phyloP scores from a whole-genome alignment of 2,888 invertebrate species.

The Drosophila austrosaltans region DNA sequence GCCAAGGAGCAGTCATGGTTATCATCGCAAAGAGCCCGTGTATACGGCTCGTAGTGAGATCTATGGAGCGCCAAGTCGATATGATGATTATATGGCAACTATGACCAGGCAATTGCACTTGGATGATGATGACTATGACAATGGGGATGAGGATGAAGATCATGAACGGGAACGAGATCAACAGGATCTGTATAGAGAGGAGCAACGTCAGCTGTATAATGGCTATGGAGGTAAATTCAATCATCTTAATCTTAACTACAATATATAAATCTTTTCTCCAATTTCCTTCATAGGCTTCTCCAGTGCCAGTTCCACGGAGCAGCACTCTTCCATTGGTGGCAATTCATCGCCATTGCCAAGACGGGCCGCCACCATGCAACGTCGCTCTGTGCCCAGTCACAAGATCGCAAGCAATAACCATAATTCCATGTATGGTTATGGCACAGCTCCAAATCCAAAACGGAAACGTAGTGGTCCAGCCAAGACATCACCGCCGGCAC shows the following conservation, averaged over 20 bases:
- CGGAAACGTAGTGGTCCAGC: slow-evolving; percentile 70
- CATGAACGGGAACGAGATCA: slow-evolving; percentile 44
- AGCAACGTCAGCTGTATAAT: slow-evolving; percentile 76
- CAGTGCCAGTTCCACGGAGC: slow-evolving; percentile 77
- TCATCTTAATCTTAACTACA: too few relatives aligned
- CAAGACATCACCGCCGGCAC: slow-evolving; percentile 72
- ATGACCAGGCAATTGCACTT: slow-evolving; percentile 76
- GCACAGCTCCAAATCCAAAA: slow-evolving; percentile 69
- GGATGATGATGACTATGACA: slow-evolving; percentile 62
- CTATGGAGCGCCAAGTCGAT: slow-evolving; percentile 65
- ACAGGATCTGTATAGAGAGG: slow-evolving; percentile 48
- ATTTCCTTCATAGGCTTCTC: slow-evolving; percentile 63
- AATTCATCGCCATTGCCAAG: slow-evolving; percentile 57
- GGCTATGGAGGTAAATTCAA: slow-evolving; percentile 72
- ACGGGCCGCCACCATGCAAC: slow-evolving; percentile 62
- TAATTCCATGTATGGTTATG: slow-evolving; percentile 41
- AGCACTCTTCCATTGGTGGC: slow-evolving; percentile 67
- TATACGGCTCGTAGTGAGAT: slow-evolving; percentile 68
- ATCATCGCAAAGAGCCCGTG: slow-evolving; percentile 59
- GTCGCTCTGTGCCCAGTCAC: slow-evolving; percentile 44
- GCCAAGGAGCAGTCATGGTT: slow-evolving; percentile 54
- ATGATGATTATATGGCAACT: slow-evolving; percentile 79
- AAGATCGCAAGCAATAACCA: slow-evolving; percentile 23
- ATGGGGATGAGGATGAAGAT: slow-evolving; percentile 60
- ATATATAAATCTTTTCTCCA: neutral